A percentile compares a stretch with the other conserved stretches of the same genome.
Evolutionary conservation across 2,797 vertebrate species (phyloP).

Genomic region (Carcharodon carcharias): DNA sequence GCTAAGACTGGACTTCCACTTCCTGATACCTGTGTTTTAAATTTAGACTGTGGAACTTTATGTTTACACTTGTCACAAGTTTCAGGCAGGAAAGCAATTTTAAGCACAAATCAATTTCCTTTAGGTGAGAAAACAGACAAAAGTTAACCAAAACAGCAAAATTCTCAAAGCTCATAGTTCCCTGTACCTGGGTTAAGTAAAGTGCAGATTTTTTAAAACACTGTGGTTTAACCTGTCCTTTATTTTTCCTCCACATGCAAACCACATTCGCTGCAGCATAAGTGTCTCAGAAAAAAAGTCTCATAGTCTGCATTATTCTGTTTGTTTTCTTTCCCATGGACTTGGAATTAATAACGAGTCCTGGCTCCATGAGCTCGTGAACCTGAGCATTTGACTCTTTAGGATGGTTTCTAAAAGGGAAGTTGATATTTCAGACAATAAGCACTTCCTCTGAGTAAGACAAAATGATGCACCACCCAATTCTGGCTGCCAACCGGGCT

Average conservation of each 20-base stretch:
- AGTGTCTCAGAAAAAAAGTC: not conserved
- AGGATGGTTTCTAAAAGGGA: not conserved
- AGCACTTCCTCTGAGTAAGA: slow-evolving; percentile 8
- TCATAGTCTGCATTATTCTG: not conserved
- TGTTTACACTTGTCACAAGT: slow-evolving; percentile 43
- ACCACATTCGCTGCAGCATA: not conserved
- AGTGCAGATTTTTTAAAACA: slow-evolving; percentile 46
- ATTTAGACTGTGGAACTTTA: slow-evolving; percentile 39
- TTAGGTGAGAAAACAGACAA: slow-evolving; percentile 60
- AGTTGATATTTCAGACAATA: slow-evolving; percentile 13
- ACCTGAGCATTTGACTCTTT: not conserved
- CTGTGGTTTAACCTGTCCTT: not conserved
- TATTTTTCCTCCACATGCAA: not conserved
- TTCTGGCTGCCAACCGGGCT: not conserved
- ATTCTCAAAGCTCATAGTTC: slow-evolving; percentile 52
- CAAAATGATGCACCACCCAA: slow-evolving; percentile 4
- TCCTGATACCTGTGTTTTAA: slow-evolving; percentile 40
- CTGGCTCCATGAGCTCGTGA: not conserved
- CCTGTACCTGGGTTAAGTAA: slow-evolving; percentile 55
- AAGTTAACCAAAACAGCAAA: slow-evolving; percentile 57
- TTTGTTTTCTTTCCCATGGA: not conserved
- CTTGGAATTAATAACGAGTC: too few relatives aligned
- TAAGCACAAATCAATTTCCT: slow-evolving; percentile 51
- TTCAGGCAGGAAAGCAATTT: slow-evolving; percentile 40
- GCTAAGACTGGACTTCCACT: slow-evolving; percentile 39